Percentiles rank a stretch among this genome's conserved stretches.
Conservation (phyloP, 37 sponge, comb jelly and placozoan genomes). For the Halichondria panicea region DNA sequence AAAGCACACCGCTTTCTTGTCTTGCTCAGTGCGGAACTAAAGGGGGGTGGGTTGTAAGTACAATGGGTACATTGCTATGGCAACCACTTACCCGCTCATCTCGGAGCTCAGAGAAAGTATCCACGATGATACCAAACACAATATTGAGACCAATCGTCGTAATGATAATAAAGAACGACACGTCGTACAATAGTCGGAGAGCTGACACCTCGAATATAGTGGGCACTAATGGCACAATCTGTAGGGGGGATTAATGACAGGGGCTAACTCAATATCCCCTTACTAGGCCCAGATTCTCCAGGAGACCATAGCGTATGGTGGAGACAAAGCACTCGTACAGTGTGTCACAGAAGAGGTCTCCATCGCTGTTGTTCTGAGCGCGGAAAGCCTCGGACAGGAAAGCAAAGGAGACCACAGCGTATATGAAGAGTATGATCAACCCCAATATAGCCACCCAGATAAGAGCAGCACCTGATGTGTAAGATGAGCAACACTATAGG, state of each 20-base stretch:
- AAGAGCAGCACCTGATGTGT: slow-evolving; percentile 51
- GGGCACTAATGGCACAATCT: neutral
- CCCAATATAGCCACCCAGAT: slow-evolving; percentile 77
- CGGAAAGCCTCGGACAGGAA: slow-evolving; percentile 34
- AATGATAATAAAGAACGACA: slow-evolving; percentile 89
- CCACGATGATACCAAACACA: slow-evolving; percentile 94
- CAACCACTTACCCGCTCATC: slow-evolving; percentile 32
- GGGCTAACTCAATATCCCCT: neutral
- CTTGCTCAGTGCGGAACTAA: slow-evolving; percentile 52
- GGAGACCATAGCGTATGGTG: slow-evolving; percentile 57
- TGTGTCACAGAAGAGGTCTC: slow-evolving; percentile 47
- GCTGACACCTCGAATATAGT: neutral
- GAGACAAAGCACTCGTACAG: slow-evolving; percentile 62
- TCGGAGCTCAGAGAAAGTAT: slow-evolving; percentile 86
- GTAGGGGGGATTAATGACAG: neutral
- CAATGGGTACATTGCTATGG: neutral
- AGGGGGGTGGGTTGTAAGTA: neutral
- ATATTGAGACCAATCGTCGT: slow-evolving; percentile 88
- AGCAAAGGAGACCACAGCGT: slow-evolving; percentile 78
- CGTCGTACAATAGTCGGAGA: slow-evolving; percentile 58
- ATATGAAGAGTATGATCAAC: slow-evolving; percentile 71
- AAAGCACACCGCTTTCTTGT: slow-evolving; percentile 59
- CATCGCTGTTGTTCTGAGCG: neutral
- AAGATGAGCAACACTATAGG: too few relatives aligned
- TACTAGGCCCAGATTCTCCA: slow-evolving; percentile 55